These are phyloP conservation scores for Brachystomella parvula DNA, from an alignment of 1,140 invertebrate species.

Conservation along the genomic window DNA sequence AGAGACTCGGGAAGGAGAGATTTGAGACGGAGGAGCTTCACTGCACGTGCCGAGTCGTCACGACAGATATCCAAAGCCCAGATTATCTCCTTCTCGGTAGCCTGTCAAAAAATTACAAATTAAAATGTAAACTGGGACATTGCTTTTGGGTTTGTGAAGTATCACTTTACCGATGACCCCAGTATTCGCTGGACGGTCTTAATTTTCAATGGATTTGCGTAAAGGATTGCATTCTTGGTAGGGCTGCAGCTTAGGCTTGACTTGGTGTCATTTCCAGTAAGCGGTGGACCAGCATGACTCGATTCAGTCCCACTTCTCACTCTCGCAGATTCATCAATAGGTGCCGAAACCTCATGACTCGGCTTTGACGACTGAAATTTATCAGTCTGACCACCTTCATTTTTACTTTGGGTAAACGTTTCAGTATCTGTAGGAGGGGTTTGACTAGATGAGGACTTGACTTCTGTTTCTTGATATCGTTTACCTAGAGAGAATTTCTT, in stretches of 20 bases:
- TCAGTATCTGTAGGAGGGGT: too few species aligned
- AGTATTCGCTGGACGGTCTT: constrained; percentile 35
- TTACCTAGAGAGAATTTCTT: too few species aligned
- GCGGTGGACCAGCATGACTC: too few species aligned
- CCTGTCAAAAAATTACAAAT: constrained; percentile 18
- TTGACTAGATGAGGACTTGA: too few species aligned
- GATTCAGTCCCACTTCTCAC: constrained; percentile 10
- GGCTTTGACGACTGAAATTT: too few species aligned
- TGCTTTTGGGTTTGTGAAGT: background rate
- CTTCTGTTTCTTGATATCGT: too few species aligned
- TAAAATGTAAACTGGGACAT: background rate
- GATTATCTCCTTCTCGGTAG: constrained; percentile 22
- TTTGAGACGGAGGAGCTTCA: constrained; percentile 32
- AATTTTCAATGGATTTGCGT: constrained; percentile 23
- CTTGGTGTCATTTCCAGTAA: too few species aligned
- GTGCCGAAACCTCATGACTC: too few species aligned
- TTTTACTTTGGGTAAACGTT: too few species aligned
- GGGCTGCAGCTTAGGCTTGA: background rate
- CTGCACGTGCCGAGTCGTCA: constrained; percentile 29
- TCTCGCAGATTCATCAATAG: too few species aligned
- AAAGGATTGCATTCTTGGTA: background rate
- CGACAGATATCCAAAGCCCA: constrained; percentile 30
- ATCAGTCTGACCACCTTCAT: too few species aligned
- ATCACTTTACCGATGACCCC: constrained; percentile 30
- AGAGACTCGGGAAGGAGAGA: constrained; percentile 28